These are phyloP conservation scores for Dendroctonus valens DNA, from an alignment of 1,140 invertebrate genomes.

Conservation along the genomic window DNA sequence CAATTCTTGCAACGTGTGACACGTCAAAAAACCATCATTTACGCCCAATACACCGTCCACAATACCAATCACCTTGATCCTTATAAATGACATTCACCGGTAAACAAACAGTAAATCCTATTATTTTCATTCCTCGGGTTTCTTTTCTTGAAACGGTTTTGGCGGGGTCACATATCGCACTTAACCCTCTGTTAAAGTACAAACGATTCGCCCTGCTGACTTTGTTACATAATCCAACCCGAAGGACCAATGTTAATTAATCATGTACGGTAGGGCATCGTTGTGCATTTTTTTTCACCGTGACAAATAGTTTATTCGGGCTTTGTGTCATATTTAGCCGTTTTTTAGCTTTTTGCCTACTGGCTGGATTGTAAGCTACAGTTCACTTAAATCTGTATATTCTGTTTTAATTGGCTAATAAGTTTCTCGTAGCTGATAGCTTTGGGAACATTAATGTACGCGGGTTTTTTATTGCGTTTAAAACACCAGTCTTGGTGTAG, in stretches of 20 bases:
- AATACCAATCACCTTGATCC: conserved; percentile 20
- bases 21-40: conserved; percentile 16
- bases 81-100: conserved; percentile 20
- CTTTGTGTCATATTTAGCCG: too few species aligned
- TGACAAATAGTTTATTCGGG: conserved; percentile 9
- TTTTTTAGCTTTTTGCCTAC: too few species aligned
- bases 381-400: too few species aligned
- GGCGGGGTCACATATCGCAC: conserved; percentile 20
- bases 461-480: too few species aligned
- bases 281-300: conserved; percentile 1
- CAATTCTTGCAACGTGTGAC: conserved; percentile 6
- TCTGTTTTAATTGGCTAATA: too few species aligned
- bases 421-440: too few species aligned
- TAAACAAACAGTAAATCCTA: conserved; percentile 23
- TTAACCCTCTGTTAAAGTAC: conserved; percentile 16
- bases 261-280: conserved; percentile 13
- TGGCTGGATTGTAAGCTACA: too few species aligned
- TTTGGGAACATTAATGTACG: too few species aligned
- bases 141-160: conserved; percentile 11
- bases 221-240: conserved; percentile 18
- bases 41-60: conserved; percentile 18
- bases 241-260: conserved; percentile 19
- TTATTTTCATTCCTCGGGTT: conserved; percentile 11
- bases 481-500: too few species aligned
- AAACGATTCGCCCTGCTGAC: conserved; percentile 19